Evolutionary conservation across 1,140 invertebrate species (phyloP), one percentile per base, ranked within the genome.

Genomic region (Cylas formicarius): DNA sequence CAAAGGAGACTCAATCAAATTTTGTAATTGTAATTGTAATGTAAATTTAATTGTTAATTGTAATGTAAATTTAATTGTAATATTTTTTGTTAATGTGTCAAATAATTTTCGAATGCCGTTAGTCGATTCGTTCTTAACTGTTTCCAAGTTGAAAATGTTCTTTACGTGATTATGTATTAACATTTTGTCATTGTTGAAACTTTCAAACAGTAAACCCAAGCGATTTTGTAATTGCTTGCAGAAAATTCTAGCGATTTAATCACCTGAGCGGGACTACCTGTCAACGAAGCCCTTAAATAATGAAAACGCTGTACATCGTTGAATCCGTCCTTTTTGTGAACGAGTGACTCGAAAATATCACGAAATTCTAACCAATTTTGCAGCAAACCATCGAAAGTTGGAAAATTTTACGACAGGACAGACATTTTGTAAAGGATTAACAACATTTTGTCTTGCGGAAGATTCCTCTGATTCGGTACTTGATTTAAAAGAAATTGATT

Each of bases 331-430:
- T 40, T 40, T 13, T 7, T 17, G 21, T 40, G 13, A 13, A 40
- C 21, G 10, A 40, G 21, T 7, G 38, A 40, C 8, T 29, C 13
- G 22, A 28, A 40, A 8, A 20, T 40, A 10, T 40, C 26, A 5
- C 26, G 9, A 29, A 28, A 40, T 14, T 40, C 38, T 10, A 40
- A 10, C 38, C 38, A 40, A 31, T 5, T 8, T 16, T 28, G 14
- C 18, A 18, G 13, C 4, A 9, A 20, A n/a, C 38, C 38, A 4
- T 5, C 6, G 14, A 40, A 33, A 10, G 13, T 33, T 14, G 31
- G 31, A 10, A 33, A 14, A 2, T 33, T 14, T 33, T n/a, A n/a
- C n/a, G n/a, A n/a, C n/a, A n/a, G n/a, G n/a, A n/a, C n/a, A n/a
- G n/a, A n/a, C n/a, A n/a, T n/a, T n/a, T n/a, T n/a, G n/a, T n/a